phyloP scores from a whole-genome alignment of 2,113 vertebrate genomes.

The Chlorodrepanis virens region DNA sequence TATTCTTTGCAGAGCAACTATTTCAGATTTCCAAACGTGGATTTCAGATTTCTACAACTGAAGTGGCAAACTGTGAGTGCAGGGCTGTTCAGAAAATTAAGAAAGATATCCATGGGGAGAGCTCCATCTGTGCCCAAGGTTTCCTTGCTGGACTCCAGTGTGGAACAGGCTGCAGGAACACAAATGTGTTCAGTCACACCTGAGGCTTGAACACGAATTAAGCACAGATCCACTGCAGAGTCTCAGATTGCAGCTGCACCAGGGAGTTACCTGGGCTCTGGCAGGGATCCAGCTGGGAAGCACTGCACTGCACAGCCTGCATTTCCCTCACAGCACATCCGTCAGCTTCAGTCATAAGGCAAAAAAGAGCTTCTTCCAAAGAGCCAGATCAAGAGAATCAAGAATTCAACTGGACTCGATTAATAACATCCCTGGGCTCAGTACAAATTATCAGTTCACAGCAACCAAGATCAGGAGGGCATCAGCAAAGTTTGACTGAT shows the following conservation, averaged over 20 bases:
- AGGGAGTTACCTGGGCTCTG: background rate
- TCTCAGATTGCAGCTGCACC: background rate
- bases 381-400: rapidly evolving
- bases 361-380: background rate
- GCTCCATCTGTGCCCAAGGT: background rate
- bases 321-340: background rate
- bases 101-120: background rate
- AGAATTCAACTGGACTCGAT: background rate
- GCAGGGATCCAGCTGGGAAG: background rate
- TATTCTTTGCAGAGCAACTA: background rate
- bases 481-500: background rate
- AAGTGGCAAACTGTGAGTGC: background rate
- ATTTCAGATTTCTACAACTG: background rate
- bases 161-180: background rate
- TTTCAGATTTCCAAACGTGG: background rate
- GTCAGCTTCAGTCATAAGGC: background rate
- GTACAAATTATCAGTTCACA: background rate
- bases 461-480: background rate
- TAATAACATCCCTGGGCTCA: background rate
- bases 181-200: background rate
- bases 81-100: rapidly evolving
- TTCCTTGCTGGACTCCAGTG: background rate
- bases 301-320: background rate
- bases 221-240: background rate
- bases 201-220: background rate